phyloP scores from a whole-genome alignment of 2,113 vertebrate species.

The Gadus macrocephalus region DNA sequence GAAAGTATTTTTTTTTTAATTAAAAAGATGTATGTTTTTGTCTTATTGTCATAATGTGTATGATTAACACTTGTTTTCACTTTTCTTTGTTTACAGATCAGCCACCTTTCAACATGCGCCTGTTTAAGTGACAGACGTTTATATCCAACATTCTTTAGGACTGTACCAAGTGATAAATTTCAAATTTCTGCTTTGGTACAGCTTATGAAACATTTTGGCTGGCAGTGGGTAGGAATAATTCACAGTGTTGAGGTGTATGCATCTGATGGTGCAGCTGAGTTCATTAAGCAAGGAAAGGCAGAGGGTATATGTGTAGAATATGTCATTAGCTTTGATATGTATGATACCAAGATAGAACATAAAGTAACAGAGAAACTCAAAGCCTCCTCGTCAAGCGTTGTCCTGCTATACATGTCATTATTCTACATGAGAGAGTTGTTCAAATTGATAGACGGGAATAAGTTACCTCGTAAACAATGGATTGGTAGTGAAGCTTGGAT shows the following conservation, averaged over 20 bases:
- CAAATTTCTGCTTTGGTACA: conserved; percentile 49
- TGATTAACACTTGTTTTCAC: too few relatives aligned
- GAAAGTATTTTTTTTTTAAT: neutral
- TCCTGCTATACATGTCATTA: conserved; percentile 50
- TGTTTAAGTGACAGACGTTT: conserved; percentile 58
- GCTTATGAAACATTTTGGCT: conserved; percentile 58
- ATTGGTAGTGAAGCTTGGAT: conserved; percentile 57
- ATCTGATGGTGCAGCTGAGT: conserved; percentile 23
- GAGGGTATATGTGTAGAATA: conserved; percentile 57
- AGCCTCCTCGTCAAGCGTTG: conserved; percentile 50
- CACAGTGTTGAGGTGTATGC: conserved; percentile 24
- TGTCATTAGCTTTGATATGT: conserved; percentile 2
- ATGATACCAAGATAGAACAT: neutral
- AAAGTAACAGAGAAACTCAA: conserved; percentile 21
- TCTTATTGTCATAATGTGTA: too few relatives aligned
- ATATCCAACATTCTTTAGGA: conserved; percentile 61
- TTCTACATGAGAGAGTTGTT: conserved; percentile 25
- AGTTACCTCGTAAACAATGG: conserved; percentile 60
- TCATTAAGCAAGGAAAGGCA: conserved; percentile 36
- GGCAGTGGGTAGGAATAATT: conserved; percentile 63
- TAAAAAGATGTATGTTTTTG: too few relatives aligned
- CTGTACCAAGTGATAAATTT: conserved; percentile 56
- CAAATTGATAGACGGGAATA: conserved; percentile 22
- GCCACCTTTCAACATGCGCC: conserved; percentile 57
- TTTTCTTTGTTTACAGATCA: conserved; percentile 46